Evolutionary conservation across 1,140 invertebrate species (phyloP).

Genomic region (Periplaneta americana): DNA sequence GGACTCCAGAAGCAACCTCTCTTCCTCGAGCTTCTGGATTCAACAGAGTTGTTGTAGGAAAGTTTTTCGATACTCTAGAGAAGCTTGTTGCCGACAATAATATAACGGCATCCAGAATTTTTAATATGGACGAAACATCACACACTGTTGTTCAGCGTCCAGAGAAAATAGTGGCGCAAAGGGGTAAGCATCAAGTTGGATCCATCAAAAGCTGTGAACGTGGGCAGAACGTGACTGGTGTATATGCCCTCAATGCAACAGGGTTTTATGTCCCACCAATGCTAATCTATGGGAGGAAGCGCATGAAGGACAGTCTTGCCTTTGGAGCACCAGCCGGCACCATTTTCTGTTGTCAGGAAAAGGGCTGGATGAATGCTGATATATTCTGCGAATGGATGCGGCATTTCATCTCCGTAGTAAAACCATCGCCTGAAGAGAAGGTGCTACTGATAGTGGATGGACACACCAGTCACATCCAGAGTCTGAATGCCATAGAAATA

Average conservation of each 20-base stretch:
- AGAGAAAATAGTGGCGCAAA: slow-evolving; percentile 29
- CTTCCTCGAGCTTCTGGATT: slow-evolving; percentile 30
- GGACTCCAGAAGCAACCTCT: slow-evolving; percentile 30
- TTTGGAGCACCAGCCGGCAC: slow-evolving; percentile 22
- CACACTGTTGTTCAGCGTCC: slow-evolving; percentile 31
- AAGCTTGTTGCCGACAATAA: not conserved
- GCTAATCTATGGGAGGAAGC: slow-evolving; percentile 27
- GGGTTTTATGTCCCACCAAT: slow-evolving; percentile 27
- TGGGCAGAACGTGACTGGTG: slow-evolving; percentile 30
- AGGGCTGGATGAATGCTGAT: slow-evolving; percentile 26
- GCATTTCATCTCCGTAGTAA: slow-evolving; percentile 22
- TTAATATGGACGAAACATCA: slow-evolving; percentile 35
- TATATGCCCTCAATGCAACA: slow-evolving; percentile 27
- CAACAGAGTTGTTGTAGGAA: slow-evolving; percentile 31
- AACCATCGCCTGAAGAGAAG: slow-evolving; percentile 24
- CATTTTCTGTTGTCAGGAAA: slow-evolving; percentile 19
- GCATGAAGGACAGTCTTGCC: slow-evolving; percentile 19
- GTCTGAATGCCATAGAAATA: not conserved
- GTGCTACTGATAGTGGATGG: slow-evolving; percentile 29
- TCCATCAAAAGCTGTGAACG: slow-evolving; percentile 26
- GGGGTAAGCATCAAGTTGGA: slow-evolving; percentile 28
- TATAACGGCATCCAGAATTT: not conserved
- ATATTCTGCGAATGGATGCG: slow-evolving; percentile 22
- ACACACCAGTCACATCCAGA: slow-evolving; percentile 23
- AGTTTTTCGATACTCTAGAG: slow-evolving; percentile 24